phyloP scores from a whole-genome alignment of 1,140 invertebrate genomes.

The Macrobrachium nipponense region DNA sequence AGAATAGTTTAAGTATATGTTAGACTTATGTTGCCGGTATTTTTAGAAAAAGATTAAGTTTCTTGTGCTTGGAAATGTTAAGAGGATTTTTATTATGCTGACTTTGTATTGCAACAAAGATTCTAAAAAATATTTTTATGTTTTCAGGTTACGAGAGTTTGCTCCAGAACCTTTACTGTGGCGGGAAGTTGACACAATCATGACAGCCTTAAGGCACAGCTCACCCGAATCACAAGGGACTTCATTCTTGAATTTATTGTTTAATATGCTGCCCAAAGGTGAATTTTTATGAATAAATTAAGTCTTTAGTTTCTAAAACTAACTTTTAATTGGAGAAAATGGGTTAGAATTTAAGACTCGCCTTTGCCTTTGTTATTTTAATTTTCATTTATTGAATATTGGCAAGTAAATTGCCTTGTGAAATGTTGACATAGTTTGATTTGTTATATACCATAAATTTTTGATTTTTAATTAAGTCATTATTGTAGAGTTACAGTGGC shows the following conservation, averaged over 20 bases:
- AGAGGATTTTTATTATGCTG: no score
- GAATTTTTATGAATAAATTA: background rate
- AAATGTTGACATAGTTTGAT: no score
- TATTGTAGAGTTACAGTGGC: no score
- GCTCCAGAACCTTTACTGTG: slow-evolving; percentile 77
- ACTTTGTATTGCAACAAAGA: background rate
- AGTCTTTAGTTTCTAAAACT: background rate
- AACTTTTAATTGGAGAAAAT: background rate
- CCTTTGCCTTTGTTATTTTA: no score
- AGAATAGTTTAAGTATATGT: no score
- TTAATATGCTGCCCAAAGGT: slow-evolving; percentile 65
- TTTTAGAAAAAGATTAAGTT: no score
- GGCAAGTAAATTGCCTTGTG: no score
- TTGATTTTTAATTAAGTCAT: no score
- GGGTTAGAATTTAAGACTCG: background rate
- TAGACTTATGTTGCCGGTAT: no score
- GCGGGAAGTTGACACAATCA: slow-evolving; percentile 84
- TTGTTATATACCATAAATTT: no score
- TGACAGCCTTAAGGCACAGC: slow-evolving; percentile 78
- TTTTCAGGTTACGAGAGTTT: slow-evolving; percentile 74
- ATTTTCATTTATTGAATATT: no score
- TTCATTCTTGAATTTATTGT: slow-evolving; percentile 65
- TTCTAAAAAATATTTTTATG: background rate
- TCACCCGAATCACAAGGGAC: slow-evolving; percentile 69
- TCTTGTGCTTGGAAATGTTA: no score